Base-by-base conservation (phyloP, 2,797 vertebrate genomes). In the Coregonus suidteri region DNA sequence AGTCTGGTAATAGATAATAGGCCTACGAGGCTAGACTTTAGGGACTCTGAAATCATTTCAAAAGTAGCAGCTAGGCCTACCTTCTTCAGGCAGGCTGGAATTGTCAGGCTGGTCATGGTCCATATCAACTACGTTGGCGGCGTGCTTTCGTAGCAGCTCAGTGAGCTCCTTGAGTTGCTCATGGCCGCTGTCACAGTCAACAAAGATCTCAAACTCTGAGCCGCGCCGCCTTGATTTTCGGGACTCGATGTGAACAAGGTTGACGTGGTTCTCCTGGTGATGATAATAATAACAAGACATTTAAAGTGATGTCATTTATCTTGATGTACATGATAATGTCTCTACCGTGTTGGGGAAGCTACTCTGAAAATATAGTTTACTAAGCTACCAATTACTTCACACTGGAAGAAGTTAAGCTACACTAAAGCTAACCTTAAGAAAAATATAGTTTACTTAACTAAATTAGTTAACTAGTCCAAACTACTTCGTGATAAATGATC, bases 151-250 rank as follows among this genome's bases (percentile, higher is more conserved):
- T 73, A 99, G 93, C 75, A 99, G 90, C 54, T 97, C 96, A 86
- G 98, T 96, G 83, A 99, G 95, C 85, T 99, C 96, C n/a, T 95
- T 97, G 85, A 99, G 89, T 83, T 99, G 96, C 84, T 98, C 97
- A 62, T 96, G 94, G 91, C 95, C 95, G 85, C 96, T 98, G 93
- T 99, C 98, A 71, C 98, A 99, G 88, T 99, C 97, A 88, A 99
- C 94, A 52, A 98, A 97, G 81, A 99, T 97, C 90, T 99, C 98
- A 76, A 99, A 98, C 90, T 99, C 98, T 0, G 98, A 99, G 93
- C 95, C 97, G 84, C 96, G 95, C 88, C 96, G 93, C 88, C 95
- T 98, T 64, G 98, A 99, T 88, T 97, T 98, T 66, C 97, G 95
- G 79, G 98, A 99, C 89, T 99, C 98, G 0, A 99, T 98, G 86